Conservation (phyloP, 2,888 invertebrate species). For the Orgyia antiqua region DNA sequence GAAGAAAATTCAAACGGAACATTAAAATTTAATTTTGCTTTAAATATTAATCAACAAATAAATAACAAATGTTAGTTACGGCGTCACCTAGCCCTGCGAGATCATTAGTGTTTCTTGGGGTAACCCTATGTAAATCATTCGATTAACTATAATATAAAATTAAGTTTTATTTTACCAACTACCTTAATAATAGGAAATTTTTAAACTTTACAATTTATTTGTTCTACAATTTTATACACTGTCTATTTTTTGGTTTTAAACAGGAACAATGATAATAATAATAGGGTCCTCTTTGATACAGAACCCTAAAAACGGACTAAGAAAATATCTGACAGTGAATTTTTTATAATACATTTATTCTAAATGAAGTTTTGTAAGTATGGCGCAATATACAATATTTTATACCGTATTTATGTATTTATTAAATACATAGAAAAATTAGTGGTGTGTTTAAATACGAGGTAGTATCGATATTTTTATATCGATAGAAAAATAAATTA, state of each 20-base stretch:
- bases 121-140: too few relatives aligned
- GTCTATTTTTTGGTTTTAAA: slow-evolving; percentile 42
- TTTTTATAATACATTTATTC: slow-evolving; percentile 1
- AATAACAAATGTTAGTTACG: too few relatives aligned
- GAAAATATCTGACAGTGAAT: slow-evolving; percentile 14
- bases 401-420: not conserved
- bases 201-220: slow-evolving; percentile 31
- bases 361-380: slow-evolving; percentile 3
- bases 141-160: too few relatives aligned
- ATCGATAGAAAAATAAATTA: slow-evolving; percentile 11
- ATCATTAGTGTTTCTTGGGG: too few relatives aligned
- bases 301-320: too few relatives aligned
- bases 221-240: slow-evolving; percentile 36
- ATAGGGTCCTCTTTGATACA: too few relatives aligned
- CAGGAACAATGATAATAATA: slow-evolving; percentile 36
- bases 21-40: too few relatives aligned
- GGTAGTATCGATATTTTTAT: slow-evolving; percentile 15
- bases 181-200: too few relatives aligned
- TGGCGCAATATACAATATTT: slow-evolving; percentile 6
- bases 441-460: slow-evolving; percentile 17
- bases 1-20: too few relatives aligned
- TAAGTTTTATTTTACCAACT: too few relatives aligned
- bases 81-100: too few relatives aligned
- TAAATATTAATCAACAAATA: too few relatives aligned
- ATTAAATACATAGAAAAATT: slow-evolving; percentile 1